Evolutionary conservation across 2,113 vertebrate genomes (phyloP), one percentile per base, ranked within the genome.

Genomic region (Coptodon rendalli): DNA sequence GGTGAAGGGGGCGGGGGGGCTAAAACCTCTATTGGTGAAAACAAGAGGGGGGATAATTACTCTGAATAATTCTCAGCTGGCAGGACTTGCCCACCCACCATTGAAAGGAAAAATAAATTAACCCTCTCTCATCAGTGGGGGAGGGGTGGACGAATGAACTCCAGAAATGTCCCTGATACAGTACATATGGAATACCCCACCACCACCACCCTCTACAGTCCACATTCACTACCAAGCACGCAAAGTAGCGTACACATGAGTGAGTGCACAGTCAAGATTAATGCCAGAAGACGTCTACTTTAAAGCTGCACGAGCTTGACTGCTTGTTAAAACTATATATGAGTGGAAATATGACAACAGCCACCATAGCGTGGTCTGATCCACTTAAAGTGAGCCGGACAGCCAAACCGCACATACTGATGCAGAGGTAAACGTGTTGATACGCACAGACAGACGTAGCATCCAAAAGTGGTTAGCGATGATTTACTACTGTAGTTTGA

Each of bases 221-320:
- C 83, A 90, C 84, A 92, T 88, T 88, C 85, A 53, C 80, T n/a
- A 56, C 50, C 36, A 90, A 27, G 73, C 95, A 95, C 90, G 93
- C 94, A 93, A 95, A 89, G 86, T 91, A 38, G 87, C 86, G 89
- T 45, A 94, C 94, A 92, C 94, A 94, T 93, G 93, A 94, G 59
- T 56, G 93, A 88, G 76, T 86, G 5, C 85, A 89, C 85, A 83
- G 79, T 76, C 85, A 81, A 57, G 85, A 89, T 90, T 92, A 93
- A 85, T 66, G 87, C 89, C 85, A 34, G 71, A 22, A 73, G 91
- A 93, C 89, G 61, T 48, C 61, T 89, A 73, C 86, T 66, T 54
- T 76, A 80, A 85, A 86, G 85, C 82, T 63, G 59, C 10, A 34
- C 17, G n/a, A 24, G 87, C 82, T 94, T 91, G 81, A 94, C 95